A percentile compares a stretch with the other conserved stretches of the same genome.
Conservation (phyloP, 2,888 invertebrate species). For the Pollenia angustigena region DNA sequence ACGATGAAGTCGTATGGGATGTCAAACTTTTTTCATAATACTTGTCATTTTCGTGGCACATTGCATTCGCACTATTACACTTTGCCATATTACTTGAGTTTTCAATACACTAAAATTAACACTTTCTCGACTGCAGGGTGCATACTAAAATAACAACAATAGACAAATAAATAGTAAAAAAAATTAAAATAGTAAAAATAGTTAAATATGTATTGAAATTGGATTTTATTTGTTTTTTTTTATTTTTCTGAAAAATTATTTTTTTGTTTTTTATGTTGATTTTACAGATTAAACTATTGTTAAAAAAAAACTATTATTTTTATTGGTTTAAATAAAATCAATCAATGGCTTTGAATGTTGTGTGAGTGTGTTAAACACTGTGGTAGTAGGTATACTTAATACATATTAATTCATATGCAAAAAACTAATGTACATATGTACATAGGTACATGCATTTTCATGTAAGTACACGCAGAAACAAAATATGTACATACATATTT, state of each 20-base stretch:
- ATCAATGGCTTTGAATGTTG: conserved; percentile 11
- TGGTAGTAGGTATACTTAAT: neutral
- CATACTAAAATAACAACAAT: neutral
- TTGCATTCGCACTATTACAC: no score
- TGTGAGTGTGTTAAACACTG: neutral
- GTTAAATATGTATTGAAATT: conserved; percentile 39
- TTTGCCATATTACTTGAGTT: no score
- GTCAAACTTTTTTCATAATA: no score
- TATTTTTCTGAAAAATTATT: neutral
- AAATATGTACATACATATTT: neutral
- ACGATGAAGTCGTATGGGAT: no score
- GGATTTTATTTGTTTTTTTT: conserved; percentile 13
- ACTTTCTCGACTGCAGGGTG: no score
- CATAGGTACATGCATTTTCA: neutral
- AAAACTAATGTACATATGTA: neutral
- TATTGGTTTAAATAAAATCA: neutral
- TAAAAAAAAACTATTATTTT: neutral
- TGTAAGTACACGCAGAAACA: conserved; percentile 2
- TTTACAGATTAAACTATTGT: neutral
- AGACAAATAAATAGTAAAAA: conserved; percentile 9
- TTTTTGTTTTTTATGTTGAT: conserved; percentile 6
- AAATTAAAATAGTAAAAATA: no score
- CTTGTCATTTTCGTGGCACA: no score
- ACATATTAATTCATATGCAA: neutral
- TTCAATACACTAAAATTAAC: no score